These are phyloP conservation scores for Ageneiosus marmoratus DNA, from an alignment of 2,113 vertebrate genomes.

Conservation along the genomic window DNA sequence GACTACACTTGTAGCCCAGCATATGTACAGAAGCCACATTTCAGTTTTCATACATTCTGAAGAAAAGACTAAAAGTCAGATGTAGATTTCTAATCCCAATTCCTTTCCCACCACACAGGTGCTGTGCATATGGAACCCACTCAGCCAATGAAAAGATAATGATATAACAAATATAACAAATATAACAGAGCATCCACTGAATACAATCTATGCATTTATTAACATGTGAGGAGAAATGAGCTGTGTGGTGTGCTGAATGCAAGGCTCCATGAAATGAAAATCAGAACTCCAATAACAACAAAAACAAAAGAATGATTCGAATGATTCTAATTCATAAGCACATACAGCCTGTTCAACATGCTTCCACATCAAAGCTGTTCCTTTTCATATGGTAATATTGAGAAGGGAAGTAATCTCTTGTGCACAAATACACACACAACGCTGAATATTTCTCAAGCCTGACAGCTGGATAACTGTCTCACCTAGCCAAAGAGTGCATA, in stretches of 20 bases:
- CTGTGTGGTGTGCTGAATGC: not conserved
- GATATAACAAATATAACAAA: not conserved
- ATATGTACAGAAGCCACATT: not conserved
- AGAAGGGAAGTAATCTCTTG: slow-evolving; percentile 16
- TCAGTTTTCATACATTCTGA: not conserved
- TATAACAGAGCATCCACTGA: not conserved
- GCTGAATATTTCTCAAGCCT: not conserved
- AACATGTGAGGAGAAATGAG: not conserved
- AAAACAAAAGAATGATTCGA: not conserved
- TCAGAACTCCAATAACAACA: not conserved
- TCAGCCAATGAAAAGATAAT: not conserved
- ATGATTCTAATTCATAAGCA: not conserved
- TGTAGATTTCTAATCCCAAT: not conserved
- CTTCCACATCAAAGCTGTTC: not conserved
- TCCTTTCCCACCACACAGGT: not conserved
- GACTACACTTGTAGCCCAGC: too few relatives aligned
- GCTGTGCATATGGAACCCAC: not conserved
- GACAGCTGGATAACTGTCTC: slow-evolving; percentile 31
- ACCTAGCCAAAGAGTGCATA: slow-evolving; percentile 19
- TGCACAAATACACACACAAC: slow-evolving; percentile 30
- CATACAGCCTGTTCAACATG: not conserved
- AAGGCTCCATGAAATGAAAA: not conserved
- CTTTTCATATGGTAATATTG: slow-evolving; percentile 1
- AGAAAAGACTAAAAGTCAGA: not conserved
- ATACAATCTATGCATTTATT: not conserved